Percentiles rank a stretch among this genome's conserved stretches.
Evolutionary conservation across 2,888 invertebrate genomes (phyloP).

Genomic region (Axea sp.): DNA sequence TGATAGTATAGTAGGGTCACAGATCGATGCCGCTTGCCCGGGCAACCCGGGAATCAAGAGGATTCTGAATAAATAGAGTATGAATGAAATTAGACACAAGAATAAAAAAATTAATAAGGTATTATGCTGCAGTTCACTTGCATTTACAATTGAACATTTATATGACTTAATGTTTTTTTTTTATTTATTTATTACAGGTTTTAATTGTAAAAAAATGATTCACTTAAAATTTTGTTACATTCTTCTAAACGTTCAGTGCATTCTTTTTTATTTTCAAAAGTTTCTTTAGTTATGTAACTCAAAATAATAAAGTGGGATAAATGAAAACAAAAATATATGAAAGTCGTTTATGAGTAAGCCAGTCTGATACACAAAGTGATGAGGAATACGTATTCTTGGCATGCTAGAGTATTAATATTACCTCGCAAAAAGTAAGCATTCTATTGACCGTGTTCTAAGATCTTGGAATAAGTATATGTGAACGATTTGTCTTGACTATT

Average conservation of each 20-base stretch:
- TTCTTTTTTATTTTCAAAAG: too few relatives aligned
- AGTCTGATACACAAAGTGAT: conserved; percentile 49
- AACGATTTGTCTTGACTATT: conserved; percentile 71
- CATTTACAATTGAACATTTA: too few relatives aligned
- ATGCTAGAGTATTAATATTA: conserved; percentile 59
- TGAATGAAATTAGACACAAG: conserved; percentile 13
- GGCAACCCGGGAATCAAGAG: conserved; percentile 64
- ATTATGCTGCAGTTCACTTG: too few relatives aligned
- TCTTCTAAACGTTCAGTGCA: too few relatives aligned
- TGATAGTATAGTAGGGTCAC: conserved; percentile 61
- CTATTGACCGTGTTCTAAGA: conserved; percentile 58
- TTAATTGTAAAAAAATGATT: too few relatives aligned
- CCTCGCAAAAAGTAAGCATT: conserved; percentile 60
- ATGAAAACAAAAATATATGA: conserved; percentile 21
- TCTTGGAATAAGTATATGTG: conserved; percentile 57
- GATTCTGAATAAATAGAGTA: conserved; percentile 45
- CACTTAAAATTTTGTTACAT: too few relatives aligned
- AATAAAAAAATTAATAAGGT: too few relatives aligned
- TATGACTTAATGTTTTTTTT: too few relatives aligned
- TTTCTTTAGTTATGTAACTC: not conserved
- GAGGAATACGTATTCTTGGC: conserved; percentile 59
- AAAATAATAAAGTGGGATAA: conserved; percentile 23
- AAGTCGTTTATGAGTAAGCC: conserved; percentile 45
- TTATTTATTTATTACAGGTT: too few relatives aligned
- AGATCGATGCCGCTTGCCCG: conserved; percentile 67